Evolutionary conservation across 2,797 vertebrate genomes (phyloP).

Genomic region (Erethizon dorsatum): DNA sequence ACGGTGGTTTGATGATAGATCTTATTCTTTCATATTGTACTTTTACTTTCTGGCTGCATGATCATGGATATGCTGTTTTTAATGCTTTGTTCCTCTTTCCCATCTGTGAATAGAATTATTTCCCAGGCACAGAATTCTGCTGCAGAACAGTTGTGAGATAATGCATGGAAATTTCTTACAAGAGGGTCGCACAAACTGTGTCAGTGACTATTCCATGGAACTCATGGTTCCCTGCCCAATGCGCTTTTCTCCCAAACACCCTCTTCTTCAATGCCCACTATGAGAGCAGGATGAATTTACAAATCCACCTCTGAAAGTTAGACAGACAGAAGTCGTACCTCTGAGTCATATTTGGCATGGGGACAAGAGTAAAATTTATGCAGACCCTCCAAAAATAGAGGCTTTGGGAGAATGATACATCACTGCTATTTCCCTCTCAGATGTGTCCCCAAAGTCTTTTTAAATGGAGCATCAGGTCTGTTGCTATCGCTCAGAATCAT

Average conservation of each 20-base stretch:
- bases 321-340: background rate
- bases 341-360: background rate
- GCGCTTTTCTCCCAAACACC: background rate
- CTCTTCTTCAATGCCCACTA: background rate
- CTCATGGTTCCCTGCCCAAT: background rate
- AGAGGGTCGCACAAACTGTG: background rate
- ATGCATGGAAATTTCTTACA: background rate
- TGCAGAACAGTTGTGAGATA: background rate
- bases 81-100: background rate
- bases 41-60: background rate
- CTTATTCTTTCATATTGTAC: background rate
- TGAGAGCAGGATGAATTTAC: background rate
- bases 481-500: background rate
- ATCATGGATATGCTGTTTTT: background rate
- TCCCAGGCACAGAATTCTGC: background rate
- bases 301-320: background rate
- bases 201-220: background rate
- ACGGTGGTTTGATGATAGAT: background rate
- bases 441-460: background rate
- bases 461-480: background rate
- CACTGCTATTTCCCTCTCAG: background rate
- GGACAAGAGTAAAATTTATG: background rate
- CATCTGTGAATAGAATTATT: background rate
- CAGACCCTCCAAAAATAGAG: background rate
- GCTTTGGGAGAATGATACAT: background rate